These are phyloP conservation scores for Eulacestoma nigropectus DNA, from an alignment of 2,113 vertebrate genomes.

Conservation along the genomic window DNA sequence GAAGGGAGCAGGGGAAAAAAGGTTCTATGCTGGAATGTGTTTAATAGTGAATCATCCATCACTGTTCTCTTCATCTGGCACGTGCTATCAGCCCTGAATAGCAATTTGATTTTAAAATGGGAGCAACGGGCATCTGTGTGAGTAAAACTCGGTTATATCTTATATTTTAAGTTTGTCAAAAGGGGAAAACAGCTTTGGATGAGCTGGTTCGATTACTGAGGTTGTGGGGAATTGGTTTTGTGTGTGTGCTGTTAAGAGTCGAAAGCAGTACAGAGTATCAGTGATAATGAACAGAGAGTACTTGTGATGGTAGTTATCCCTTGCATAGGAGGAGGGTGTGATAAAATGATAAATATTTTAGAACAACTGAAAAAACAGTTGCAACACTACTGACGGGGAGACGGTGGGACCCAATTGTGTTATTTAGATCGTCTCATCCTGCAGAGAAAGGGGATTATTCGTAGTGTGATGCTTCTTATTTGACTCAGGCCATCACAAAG, in stretches of 20 bases:
- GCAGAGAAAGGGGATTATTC: not conserved
- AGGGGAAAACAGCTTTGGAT: not conserved
- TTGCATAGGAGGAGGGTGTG: not conserved
- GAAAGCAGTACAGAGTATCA: not conserved
- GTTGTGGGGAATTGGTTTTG: not conserved
- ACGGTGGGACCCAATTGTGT: not conserved
- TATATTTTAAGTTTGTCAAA: not conserved
- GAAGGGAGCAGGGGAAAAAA: not conserved
- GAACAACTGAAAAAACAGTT: not conserved
- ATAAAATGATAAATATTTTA: not conserved
- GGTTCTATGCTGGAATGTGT: not conserved
- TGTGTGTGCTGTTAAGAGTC: not conserved
- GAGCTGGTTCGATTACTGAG: not conserved
- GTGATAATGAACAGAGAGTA: not conserved
- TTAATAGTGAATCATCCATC: not conserved
- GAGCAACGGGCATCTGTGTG: not conserved
- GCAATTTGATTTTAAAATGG: not conserved
- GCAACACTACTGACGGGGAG: not conserved
- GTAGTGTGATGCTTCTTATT: not conserved
- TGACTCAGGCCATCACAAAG: not conserved
- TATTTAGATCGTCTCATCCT: not conserved
- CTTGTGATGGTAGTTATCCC: not conserved
- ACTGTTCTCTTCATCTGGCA: not conserved
- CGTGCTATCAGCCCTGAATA: not conserved
- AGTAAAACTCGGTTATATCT: not conserved